Evolutionary conservation across 2,888 invertebrate species (phyloP).

Genomic region (Melieria omissa): DNA sequence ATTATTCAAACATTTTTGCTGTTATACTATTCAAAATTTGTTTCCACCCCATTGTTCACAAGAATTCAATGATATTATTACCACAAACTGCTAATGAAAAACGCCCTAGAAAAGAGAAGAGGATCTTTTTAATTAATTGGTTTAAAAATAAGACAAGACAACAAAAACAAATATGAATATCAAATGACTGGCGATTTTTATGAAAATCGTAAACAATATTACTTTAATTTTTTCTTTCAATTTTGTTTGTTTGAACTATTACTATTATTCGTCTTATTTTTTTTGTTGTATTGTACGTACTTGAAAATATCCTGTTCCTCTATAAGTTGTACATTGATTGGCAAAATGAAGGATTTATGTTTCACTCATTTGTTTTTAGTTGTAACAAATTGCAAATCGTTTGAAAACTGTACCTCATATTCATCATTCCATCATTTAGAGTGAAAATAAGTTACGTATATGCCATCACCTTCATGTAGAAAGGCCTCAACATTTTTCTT

Average conservation of each 20-base stretch:
- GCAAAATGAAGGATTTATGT: constrained; percentile 11
- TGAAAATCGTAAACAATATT: constrained; percentile 35
- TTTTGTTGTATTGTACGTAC: constrained; percentile 28
- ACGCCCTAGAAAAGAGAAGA: constrained; percentile 66
- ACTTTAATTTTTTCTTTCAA: constrained; percentile 24
- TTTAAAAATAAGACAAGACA: constrained; percentile 44
- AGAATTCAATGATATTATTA: constrained; percentile 40
- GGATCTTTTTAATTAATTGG: constrained; percentile 60
- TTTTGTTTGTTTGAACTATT: constrained; percentile 1
- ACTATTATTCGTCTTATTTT: constrained; percentile 7
- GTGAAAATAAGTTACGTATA: background rate
- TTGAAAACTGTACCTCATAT: constrained; percentile 21
- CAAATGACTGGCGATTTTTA: constrained; percentile 27
- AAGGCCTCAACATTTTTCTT: too few species aligned
- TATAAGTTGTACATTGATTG: constrained; percentile 25
- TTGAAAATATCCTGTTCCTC: constrained; percentile 20
- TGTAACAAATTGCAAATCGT: constrained; percentile 24
- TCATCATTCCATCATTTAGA: constrained; percentile 20
- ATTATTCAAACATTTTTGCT: background rate
- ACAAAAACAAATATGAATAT: constrained; percentile 42
- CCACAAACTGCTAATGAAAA: constrained; percentile 42
- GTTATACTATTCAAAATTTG: constrained; percentile 36
- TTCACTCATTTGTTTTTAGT: constrained; percentile 31
- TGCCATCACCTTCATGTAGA: background rate
- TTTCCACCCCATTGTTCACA: constrained; percentile 7